Evolutionary conservation across 1,140 invertebrate species (phyloP).

Genomic region (Lithobius niger): DNA sequence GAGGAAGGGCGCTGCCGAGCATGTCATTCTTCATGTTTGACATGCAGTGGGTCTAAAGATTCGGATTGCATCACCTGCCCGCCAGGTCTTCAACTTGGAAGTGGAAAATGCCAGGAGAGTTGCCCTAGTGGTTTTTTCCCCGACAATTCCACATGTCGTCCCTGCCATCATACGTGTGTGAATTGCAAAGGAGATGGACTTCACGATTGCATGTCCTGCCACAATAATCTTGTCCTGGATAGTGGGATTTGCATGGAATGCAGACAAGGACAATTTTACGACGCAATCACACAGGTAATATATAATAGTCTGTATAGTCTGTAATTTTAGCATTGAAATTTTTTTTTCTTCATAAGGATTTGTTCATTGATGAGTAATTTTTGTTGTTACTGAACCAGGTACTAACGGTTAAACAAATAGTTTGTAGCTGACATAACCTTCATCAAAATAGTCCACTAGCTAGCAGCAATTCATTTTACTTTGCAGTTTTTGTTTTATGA

Average conservation of each 20-base stretch:
- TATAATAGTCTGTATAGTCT: too few relatives aligned
- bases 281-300: not conserved
- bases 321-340: too few relatives aligned
- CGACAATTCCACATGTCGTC: slow-evolving; percentile 14
- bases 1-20: slow-evolving; percentile 62
- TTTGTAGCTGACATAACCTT: too few relatives aligned
- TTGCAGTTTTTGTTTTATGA: too few relatives aligned
- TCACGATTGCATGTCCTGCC: slow-evolving; percentile 54
- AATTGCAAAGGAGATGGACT: slow-evolving; percentile 56
- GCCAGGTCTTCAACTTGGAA: slow-evolving; percentile 54
- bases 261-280: not conserved
- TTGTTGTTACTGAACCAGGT: too few relatives aligned
- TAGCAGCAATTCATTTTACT: too few relatives aligned
- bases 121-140: slow-evolving; percentile 50
- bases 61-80: slow-evolving; percentile 74
- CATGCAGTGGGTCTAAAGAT: slow-evolving; percentile 60
- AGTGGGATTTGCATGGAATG: slow-evolving; percentile 57
- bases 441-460: too few relatives aligned
- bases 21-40: slow-evolving; percentile 67
- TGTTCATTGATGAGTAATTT: too few relatives aligned
- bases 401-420: too few relatives aligned
- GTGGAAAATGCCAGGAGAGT: slow-evolving; percentile 63
- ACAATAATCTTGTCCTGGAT: slow-evolving; percentile 52
- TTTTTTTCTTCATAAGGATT: too few relatives aligned
- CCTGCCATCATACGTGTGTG: slow-evolving; percentile 50